These are phyloP conservation scores for Conus ventricosus DNA, from an alignment of 1,140 invertebrate species.

Conservation along the genomic window DNA sequence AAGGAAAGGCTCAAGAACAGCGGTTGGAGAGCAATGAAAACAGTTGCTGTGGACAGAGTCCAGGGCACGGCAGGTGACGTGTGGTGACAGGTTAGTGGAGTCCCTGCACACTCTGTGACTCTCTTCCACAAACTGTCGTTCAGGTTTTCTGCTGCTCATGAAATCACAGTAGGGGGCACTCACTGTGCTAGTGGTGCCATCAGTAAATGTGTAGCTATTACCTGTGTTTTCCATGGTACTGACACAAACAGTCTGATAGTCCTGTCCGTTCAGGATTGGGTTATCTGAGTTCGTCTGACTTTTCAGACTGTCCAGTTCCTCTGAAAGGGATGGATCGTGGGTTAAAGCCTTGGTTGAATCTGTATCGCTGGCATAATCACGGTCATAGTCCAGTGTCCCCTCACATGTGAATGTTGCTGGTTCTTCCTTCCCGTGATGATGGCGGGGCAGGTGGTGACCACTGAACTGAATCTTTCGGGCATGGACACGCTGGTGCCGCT, in stretches of 20 bases:
- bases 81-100: background rate
- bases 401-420: background rate
- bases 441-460: background rate
- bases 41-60: background rate
- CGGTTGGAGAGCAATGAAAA: background rate
- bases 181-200: too few relatives aligned
- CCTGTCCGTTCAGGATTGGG: too few relatives aligned
- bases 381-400: background rate
- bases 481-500: slow-evolving; percentile 72
- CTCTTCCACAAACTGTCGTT: background rate
- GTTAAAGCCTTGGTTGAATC: background rate
- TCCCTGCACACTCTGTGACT: background rate
- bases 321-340: too few relatives aligned
- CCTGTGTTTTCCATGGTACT: too few relatives aligned
- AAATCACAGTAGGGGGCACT: background rate
- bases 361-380: background rate
- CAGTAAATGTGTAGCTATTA: too few relatives aligned
- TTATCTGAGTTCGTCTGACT: background rate
- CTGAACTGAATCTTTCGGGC: background rate
- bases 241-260: background rate
- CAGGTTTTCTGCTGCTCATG: background rate
- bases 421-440: background rate
- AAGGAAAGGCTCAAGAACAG: background rate
- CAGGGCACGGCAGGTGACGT: background rate
- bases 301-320: background rate